These are phyloP conservation scores for Lutraria lutraria DNA, from an alignment of 2,888 invertebrate genomes.

Conservation along the genomic window DNA sequence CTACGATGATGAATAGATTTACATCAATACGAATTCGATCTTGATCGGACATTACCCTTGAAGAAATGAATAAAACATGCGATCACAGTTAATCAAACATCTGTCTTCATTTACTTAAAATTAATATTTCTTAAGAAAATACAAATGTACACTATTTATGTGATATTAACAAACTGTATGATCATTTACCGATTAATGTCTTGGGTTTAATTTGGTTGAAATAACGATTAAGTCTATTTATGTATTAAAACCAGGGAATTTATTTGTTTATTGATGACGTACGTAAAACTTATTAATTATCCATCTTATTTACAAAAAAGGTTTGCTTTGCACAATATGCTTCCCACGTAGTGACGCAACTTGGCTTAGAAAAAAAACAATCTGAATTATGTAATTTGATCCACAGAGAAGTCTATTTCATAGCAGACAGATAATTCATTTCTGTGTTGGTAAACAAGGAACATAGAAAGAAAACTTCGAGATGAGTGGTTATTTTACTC, in stretches of 20 bases:
- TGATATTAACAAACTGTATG: not conserved
- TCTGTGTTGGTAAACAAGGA: not conserved
- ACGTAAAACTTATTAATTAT: not conserved
- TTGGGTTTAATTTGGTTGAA: not conserved
- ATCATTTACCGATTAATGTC: not conserved
- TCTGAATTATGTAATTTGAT: not conserved
- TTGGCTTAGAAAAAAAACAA: not conserved
- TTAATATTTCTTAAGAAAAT: too few species aligned
- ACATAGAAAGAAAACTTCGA: not conserved
- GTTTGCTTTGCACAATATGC: not conserved
- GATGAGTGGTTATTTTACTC: not conserved
- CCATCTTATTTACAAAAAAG: not conserved
- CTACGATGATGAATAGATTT: not conserved
- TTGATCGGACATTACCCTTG: not conserved
- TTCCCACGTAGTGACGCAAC: not conserved
- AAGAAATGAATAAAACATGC: not conserved
- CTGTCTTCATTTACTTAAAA: not conserved
- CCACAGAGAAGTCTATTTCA: conserved; percentile 1
- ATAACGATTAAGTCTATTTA: not conserved
- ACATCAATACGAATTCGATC: not conserved
- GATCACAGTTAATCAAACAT: not conserved
- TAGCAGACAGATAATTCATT: conserved; percentile 4
- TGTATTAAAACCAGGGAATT: not conserved
- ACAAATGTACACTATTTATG: too few species aligned
- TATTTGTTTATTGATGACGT: conserved; percentile 2